Evolutionary conservation across 1,140 invertebrate species (phyloP).

Genomic region (Procambarus clarkii): DNA sequence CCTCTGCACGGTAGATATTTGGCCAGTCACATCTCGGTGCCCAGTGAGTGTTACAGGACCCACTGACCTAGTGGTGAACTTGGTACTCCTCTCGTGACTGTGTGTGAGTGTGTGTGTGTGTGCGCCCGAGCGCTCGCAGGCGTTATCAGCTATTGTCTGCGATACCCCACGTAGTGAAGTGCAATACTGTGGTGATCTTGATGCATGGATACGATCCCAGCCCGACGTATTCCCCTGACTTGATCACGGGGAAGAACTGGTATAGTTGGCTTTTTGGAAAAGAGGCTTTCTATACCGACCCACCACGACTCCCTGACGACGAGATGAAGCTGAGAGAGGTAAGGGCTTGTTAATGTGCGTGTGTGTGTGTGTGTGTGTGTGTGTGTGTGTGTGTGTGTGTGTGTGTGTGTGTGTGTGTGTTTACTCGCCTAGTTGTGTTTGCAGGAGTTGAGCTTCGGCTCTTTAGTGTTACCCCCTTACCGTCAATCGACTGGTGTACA

Average conservation of each 20-base stretch:
- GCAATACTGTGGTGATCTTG: not conserved
- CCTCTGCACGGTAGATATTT: not conserved
- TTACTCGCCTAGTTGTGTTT: no score
- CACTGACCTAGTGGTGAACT: not conserved
- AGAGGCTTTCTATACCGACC: slow-evolving; percentile 20
- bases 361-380: not conserved
- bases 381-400: not conserved
- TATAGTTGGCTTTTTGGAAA: slow-evolving; percentile 43
- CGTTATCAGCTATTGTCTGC: not conserved
- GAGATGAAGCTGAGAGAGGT: slow-evolving; percentile 56
- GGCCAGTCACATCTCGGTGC: not conserved
- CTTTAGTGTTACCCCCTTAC: no score
- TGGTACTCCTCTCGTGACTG: not conserved
- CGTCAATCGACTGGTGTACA: no score
- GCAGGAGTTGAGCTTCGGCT: no score
- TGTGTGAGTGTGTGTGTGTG: not conserved
- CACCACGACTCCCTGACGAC: slow-evolving; percentile 12
- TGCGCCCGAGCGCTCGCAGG: not conserved
- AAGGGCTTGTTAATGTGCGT: not conserved
- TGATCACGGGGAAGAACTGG: slow-evolving; percentile 31
- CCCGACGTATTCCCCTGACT: slow-evolving; percentile 15
- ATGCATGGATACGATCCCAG: slow-evolving; percentile 42
- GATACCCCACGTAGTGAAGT: not conserved
- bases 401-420: no score
- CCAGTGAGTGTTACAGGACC: not conserved